Conservation (phyloP, 2,888 invertebrate species). For the Drosophila antonietae region DNA sequence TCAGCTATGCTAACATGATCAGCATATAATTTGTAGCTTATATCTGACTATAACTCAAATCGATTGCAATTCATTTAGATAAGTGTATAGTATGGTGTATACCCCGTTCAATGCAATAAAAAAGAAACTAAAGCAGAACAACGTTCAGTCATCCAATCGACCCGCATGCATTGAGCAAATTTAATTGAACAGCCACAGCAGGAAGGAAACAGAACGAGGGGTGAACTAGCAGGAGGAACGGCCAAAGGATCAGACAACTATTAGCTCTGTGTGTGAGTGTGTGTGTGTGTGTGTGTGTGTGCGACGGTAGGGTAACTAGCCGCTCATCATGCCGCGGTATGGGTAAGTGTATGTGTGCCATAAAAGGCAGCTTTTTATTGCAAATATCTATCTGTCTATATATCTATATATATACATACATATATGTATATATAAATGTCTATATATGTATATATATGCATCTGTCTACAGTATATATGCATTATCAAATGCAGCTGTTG, state of each 20-base stretch:
- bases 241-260: slow-evolving; percentile 58
- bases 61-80: too few relatives aligned
- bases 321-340: slow-evolving; percentile 13
- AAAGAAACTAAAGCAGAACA: background rate
- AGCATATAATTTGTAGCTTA: too few relatives aligned
- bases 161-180: slow-evolving; percentile 77
- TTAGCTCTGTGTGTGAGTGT: slow-evolving; percentile 37
- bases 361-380: slow-evolving; percentile 72
- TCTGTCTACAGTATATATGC: slow-evolving; percentile 11
- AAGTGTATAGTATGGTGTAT: too few relatives aligned
- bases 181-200: slow-evolving; percentile 69
- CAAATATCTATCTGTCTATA: slow-evolving; percentile 25
- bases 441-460: slow-evolving; percentile 38
- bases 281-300: slow-evolving; percentile 9
- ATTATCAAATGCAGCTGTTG: slow-evolving; percentile 79
- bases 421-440: background rate
- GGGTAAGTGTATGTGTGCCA: slow-evolving; percentile 32
- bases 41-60: too few relatives aligned
- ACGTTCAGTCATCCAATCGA: slow-evolving; percentile 37
- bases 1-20: too few relatives aligned
- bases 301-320: slow-evolving; percentile 23
- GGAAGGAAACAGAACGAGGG: slow-evolving; percentile 46
- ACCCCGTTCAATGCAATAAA: background rate
- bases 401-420: background rate
- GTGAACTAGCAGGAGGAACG: background rate